A percentile compares a stretch with the other conserved stretches of the same genome.
Conservation (phyloP, 2,888 invertebrate genomes). For the Cyclophora albipunctata region DNA sequence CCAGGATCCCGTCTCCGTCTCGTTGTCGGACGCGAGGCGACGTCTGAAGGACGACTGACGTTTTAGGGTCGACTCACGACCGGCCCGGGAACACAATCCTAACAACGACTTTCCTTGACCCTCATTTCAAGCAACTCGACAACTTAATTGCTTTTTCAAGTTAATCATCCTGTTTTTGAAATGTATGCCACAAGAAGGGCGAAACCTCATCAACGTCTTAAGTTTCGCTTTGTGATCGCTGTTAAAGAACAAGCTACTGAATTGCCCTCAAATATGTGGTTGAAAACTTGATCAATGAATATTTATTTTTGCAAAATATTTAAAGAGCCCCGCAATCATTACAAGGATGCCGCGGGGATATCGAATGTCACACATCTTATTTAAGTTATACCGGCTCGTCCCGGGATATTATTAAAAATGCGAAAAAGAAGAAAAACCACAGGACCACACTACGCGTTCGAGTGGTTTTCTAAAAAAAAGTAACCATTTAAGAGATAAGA, state of each 20-base stretch:
- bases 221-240: too few species aligned
- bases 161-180: too few species aligned
- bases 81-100: conserved; percentile 5
- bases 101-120: conserved; percentile 18
- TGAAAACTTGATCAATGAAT: too few species aligned
- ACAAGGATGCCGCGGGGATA: background rate
- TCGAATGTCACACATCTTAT: too few species aligned
- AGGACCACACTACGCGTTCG: conserved; percentile 3
- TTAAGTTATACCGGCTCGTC: too few species aligned
- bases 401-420: background rate
- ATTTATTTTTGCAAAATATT: too few species aligned
- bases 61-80: background rate
- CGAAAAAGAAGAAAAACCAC: background rate
- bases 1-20: background rate
- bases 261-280: too few species aligned
- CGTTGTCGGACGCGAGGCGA: background rate
- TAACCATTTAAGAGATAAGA: conserved; percentile 6
- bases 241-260: too few species aligned
- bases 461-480: conserved; percentile 1
- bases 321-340: background rate
- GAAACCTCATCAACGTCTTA: too few species aligned
- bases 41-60: background rate
- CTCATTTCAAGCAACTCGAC: conserved; percentile 5
- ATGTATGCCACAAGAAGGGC: too few species aligned
- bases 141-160: conserved; percentile 14